A percentile compares a stretch with the other conserved stretches of the same genome.
Conservation (phyloP, 2,113 vertebrate species). For the Semnornis frantzii region DNA sequence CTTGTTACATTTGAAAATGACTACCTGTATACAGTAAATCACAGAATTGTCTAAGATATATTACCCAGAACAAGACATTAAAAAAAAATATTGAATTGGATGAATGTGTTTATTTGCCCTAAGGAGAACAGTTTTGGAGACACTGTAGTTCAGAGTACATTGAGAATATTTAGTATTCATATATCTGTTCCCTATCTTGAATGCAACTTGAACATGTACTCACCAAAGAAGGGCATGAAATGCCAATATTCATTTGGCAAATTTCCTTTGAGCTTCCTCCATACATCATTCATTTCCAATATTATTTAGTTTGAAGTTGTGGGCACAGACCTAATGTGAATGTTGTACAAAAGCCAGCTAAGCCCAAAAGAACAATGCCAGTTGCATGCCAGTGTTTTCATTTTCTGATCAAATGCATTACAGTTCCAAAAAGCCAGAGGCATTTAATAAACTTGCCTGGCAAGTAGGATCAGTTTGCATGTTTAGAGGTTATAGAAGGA, state of each 20-base stretch:
- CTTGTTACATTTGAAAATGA: not conserved
- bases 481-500: not conserved
- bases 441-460: conserved; percentile 21
- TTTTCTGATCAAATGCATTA: conserved; percentile 38
- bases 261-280: not conserved
- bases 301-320: not conserved
- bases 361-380: conserved; percentile 19
- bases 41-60: too few relatives aligned
- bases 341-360: not conserved
- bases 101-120: not conserved
- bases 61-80: not conserved
- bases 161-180: not conserved
- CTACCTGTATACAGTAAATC: not conserved
- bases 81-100: not conserved
- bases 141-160: not conserved
- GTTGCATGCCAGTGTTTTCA: conserved; percentile 8
- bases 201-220: not conserved
- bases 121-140: not conserved
- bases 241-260: conserved; percentile 22
- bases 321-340: conserved; percentile 20
- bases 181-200: not conserved
- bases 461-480: not conserved
- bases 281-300: not conserved
- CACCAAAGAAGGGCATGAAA: conserved; percentile 6
- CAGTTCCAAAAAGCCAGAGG: conserved; percentile 16